These are phyloP conservation scores for Chrysina gloriosa DNA, from an alignment of 2,888 invertebrate genomes.

Conservation along the genomic window DNA sequence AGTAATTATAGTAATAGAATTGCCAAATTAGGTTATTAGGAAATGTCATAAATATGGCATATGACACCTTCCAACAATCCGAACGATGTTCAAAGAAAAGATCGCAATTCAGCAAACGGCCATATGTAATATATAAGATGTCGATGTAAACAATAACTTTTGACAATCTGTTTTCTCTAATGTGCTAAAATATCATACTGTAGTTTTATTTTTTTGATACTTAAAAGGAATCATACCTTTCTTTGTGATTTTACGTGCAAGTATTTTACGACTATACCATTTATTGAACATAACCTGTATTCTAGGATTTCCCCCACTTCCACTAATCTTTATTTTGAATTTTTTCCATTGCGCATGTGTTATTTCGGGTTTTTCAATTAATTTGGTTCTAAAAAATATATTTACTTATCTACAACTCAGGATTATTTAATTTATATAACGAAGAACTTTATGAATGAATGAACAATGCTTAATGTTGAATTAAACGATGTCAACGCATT, in stretches of 20 bases:
- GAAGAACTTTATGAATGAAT: no score
- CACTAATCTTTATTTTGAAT: slow-evolving; percentile 14
- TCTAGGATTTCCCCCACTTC: not conserved
- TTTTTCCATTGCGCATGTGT: not conserved
- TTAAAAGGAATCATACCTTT: not conserved
- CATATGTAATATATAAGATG: slow-evolving; percentile 5
- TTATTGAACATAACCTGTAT: slow-evolving; percentile 21
- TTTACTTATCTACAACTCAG: no score
- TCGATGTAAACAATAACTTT: not conserved
- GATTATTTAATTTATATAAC: no score
- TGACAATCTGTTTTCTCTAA: not conserved
- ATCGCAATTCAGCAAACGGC: not conserved
- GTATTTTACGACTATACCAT: not conserved
- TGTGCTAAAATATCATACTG: not conserved
- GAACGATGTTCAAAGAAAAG: slow-evolving; percentile 3
- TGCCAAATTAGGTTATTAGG: not conserved
- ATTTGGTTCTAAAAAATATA: no score
- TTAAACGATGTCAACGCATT: not conserved
- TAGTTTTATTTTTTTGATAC: not conserved
- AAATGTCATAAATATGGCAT: slow-evolving; percentile 7
- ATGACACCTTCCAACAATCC: not conserved
- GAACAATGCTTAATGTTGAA: no score
- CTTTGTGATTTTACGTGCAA: not conserved
- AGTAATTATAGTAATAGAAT: no score
- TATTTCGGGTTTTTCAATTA: no score